phyloP scores from a whole-genome alignment of 2,113 vertebrate species.

The Albula goreensis region DNA sequence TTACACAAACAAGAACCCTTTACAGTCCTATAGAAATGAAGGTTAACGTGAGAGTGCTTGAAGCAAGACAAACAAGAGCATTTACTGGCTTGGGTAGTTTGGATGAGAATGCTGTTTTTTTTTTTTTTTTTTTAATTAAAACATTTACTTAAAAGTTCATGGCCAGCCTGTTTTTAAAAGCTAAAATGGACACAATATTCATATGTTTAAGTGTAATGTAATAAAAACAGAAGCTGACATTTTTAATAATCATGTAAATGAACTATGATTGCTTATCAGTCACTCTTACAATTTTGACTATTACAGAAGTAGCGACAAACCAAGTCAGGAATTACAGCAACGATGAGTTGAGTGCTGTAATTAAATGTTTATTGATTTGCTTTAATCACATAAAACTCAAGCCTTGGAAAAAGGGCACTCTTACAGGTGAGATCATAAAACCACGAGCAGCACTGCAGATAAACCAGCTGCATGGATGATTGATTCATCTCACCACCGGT shows the following conservation, averaged over 20 bases:
- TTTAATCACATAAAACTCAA: too few relatives aligned
- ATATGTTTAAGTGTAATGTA: neutral
- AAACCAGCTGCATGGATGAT: neutral
- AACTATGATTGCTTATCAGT: neutral
- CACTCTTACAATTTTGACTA: too few relatives aligned
- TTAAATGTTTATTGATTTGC: too few relatives aligned
- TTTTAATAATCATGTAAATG: neutral
- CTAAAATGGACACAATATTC: neutral
- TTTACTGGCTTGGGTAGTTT: neutral
- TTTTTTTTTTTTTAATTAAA: neutral
- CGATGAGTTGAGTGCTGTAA: too few relatives aligned
- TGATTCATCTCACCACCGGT: neutral
- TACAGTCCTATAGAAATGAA: slow-evolving; percentile 16
- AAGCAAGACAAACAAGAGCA: neutral
- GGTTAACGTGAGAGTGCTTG: neutral
- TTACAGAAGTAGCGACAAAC: too few relatives aligned
- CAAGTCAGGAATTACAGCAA: too few relatives aligned
- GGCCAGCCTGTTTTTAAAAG: slow-evolving; percentile 18
- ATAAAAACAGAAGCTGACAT: neutral
- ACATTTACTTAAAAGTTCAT: neutral
- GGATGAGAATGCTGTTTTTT: neutral
- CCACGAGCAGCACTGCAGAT: neutral
- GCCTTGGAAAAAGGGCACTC: neutral
- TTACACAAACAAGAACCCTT: slow-evolving; percentile 4
- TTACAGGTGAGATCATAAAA: neutral